Evolutionary conservation across 92 coral and sea anemone species (phyloP), one percentile per base, ranked within the genome.

Genomic region (Porites cylindrica): DNA sequence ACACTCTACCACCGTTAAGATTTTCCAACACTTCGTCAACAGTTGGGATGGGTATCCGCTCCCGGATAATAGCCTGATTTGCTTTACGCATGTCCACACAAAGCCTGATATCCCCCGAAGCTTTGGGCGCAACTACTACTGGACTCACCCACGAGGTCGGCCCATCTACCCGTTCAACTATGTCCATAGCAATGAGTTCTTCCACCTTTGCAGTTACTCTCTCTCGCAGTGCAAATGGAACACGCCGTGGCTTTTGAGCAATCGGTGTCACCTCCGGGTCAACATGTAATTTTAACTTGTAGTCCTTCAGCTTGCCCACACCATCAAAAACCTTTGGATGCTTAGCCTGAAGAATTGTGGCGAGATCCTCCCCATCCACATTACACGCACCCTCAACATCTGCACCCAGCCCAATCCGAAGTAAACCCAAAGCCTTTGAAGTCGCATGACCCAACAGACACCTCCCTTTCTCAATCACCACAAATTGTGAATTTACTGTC

Each of bases 21-120:
- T 24, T 24, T 24, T 24, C 26, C 26, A 24, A 24, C 26, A 24
- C 26, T 24, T 75, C 88, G 8, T 74, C 88, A 7, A 84, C 71
- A n/a, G 82, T 74, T 10, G 88, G 82, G 32, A 84, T 84, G 75
- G 88, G 88, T 50, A 84, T 54, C 89, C 51, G 85, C 82, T 51
- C 85, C 51, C 38, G 88, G 66, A 71, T 19, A 60, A 85, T 85
- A 78, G 80, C 90, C 26, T 65, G 82, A 63, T 76, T 66, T 66
- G 70, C 70, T 23, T 66, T 66, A 10, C 70, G 8, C n/a, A 19
- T 20, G 70, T 66, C 61, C 70, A 66, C 38, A 24, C 26, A 24
- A 24, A 24, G 26, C 26, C 26, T 24, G 26, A 24, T 24, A 24
- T 24, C 26, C 26, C 70, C 70, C 21, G 70, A 66, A 18, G 70